Conservation (phyloP, 2,113 vertebrate genomes). For the Nycticorax nycticorax region DNA sequence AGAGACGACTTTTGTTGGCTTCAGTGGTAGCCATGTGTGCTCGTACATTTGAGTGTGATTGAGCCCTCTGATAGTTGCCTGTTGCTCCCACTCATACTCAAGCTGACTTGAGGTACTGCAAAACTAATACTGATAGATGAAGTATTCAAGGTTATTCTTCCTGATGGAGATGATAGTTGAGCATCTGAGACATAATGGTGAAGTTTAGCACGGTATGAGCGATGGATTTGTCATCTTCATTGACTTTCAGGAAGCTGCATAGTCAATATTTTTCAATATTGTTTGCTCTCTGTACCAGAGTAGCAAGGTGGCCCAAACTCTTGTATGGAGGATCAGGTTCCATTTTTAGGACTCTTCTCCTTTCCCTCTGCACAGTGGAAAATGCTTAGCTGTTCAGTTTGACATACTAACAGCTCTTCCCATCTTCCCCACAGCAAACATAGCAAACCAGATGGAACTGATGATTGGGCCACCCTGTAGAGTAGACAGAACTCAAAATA, state of each 20-base stretch:
- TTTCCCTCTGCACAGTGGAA: constrained; percentile 7
- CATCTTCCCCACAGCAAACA: constrained; percentile 34
- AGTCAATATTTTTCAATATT: background rate
- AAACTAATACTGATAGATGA: background rate
- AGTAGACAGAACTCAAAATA: constrained; percentile 46
- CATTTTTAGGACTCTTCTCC: background rate
- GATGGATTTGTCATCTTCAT: background rate
- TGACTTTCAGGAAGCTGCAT: background rate
- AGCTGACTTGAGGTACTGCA: background rate
- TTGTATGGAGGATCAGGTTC: background rate
- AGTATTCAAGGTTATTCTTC: background rate
- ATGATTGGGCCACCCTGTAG: constrained; percentile 16
- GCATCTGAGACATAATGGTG: background rate
- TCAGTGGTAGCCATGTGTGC: background rate
- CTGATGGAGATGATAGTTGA: background rate
- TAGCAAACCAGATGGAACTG: constrained; percentile 53
- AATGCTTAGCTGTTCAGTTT: background rate
- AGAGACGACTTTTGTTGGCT: background rate
- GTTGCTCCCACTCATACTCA: background rate
- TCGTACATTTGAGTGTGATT: background rate
- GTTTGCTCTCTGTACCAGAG: background rate
- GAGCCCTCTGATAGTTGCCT: background rate
- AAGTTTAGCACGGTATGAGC: background rate
- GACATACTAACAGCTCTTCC: constrained; percentile 44
- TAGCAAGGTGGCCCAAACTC: background rate